Evolutionary conservation across 2,888 invertebrate genomes (phyloP), one percentile per base, ranked within the genome.

Genomic region (Chymomyza procnemis): DNA sequence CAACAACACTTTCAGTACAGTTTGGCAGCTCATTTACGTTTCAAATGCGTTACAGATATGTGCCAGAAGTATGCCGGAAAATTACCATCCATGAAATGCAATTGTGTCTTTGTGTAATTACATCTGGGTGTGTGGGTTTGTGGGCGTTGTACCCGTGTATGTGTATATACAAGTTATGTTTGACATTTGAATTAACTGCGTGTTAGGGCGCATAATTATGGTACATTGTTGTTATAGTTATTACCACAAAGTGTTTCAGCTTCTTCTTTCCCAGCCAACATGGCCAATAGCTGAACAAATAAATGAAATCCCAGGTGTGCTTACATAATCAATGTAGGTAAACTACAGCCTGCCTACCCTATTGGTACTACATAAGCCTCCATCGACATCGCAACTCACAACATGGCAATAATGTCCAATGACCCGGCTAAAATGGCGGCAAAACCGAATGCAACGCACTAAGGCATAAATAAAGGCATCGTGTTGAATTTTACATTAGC

Each of bases 151-250:
- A n/a, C n/a, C n/a, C n/a, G 50, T 30, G 50, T 61, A 21, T 30
- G 14, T 19, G 41, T n/a, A 26, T 47, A 19, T 16, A 21, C 55
- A 12, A 34, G 18, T 34, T 18, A 34, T 62, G 56, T 66, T 68
- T 71, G 75, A 66, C 71, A 77, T 73, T 75, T 65, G 61, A 73
- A 79, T 82, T 75, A 73, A 67, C 67, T 48, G 71, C 54, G 47
- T 16, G 62, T 19, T 58, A 61, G 61, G 18, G 41, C 66, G 57
- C 69, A 69, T 64, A 69, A 75, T 71, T 74, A 79, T 81, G 67
- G 62, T 57, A 65, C 59, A 69, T 30, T 71, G 48, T 55, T 30
- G 41, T 64, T 46, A 41, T 65, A 47, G 61, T 64, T 61, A 64
- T 52, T 18, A 34, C 16, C 16, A n/a, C 14, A 6, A 50, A 50